A percentile compares a stretch with the other conserved stretches of the same genome.
phyloP scores from a whole-genome alignment of 2,888 invertebrate genomes.

The Acleris cristana region DNA sequence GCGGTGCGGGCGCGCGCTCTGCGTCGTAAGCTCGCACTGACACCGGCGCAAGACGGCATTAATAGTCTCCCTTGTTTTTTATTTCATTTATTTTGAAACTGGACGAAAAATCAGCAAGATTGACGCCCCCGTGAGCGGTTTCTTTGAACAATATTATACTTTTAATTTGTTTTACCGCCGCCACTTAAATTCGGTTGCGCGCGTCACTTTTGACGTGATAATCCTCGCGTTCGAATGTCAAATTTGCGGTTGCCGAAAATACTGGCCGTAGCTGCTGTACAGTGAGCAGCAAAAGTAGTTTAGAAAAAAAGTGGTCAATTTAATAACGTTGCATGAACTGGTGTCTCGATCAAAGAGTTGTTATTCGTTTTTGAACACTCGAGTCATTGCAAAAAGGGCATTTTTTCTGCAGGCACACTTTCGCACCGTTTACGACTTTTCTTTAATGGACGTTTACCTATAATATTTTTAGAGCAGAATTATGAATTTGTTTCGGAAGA shows the following conservation, averaged over 20 bases:
- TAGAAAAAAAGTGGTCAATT: too few relatives aligned
- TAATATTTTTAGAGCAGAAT: too few relatives aligned
- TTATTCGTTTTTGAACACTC: too few relatives aligned
- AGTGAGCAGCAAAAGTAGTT: too few relatives aligned
- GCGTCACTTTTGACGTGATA: slow-evolving; percentile 70
- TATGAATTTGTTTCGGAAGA: too few relatives aligned
- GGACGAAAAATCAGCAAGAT: slow-evolving; percentile 71
- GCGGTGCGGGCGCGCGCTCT: slow-evolving; percentile 71
- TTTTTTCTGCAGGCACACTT: too few relatives aligned
- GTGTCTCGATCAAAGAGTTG: too few relatives aligned
- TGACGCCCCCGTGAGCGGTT: slow-evolving; percentile 62
- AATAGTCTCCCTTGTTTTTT: slow-evolving; percentile 63
- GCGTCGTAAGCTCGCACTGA: slow-evolving; percentile 76
- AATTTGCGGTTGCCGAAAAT: slow-evolving; percentile 37
- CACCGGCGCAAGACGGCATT: slow-evolving; percentile 66
- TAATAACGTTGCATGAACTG: too few relatives aligned
- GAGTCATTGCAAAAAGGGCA: too few relatives aligned
- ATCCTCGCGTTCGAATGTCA: slow-evolving; percentile 53
- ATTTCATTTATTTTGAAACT: slow-evolving; percentile 72
- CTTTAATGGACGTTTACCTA: too few relatives aligned
- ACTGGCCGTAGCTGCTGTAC: background rate
- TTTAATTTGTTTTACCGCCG: slow-evolving; percentile 45
- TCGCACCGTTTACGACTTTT: too few relatives aligned
- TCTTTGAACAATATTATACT: slow-evolving; percentile 54
- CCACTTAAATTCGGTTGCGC: slow-evolving; percentile 63